Evolutionary conservation across 64 coral and sea anemone genomes (phyloP).

Genomic region (Montipora sp.): DNA sequence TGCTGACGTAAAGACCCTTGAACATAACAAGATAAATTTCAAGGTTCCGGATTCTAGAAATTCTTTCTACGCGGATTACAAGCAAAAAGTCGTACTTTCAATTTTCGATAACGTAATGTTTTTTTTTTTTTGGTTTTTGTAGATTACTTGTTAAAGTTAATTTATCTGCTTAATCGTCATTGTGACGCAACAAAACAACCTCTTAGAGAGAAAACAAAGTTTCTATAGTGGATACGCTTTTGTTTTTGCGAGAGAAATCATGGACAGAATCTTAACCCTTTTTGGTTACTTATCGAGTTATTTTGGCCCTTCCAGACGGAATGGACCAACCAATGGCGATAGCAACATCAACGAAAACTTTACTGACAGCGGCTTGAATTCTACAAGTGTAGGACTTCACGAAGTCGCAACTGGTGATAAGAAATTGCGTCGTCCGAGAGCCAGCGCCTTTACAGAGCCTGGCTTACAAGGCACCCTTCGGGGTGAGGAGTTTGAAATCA

Average conservation of each 20-base stretch:
- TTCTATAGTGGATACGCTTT: not conserved
- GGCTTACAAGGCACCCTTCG: not conserved
- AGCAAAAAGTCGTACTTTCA: no score
- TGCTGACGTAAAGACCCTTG: no score
- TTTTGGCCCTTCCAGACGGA: not conserved
- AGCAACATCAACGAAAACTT: not conserved
- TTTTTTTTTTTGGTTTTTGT: no score
- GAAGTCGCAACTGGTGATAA: not conserved
- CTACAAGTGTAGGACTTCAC: not conserved
- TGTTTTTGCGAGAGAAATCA: not conserved
- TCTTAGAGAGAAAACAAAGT: not conserved
- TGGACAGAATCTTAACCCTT: constrained; percentile 23
- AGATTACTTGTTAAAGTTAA: not conserved
- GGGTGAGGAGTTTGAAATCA: not conserved
- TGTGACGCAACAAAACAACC: constrained; percentile 12
- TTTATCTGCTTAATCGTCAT: not conserved
- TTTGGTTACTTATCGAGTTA: constrained; percentile 17
- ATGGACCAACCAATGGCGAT: not conserved
- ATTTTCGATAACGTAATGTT: no score
- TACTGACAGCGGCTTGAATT: not conserved
- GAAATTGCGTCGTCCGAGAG: not conserved
- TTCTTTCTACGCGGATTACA: no score
- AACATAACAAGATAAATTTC: no score
- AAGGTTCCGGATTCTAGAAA: no score
- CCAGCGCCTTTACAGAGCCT: not conserved